Evolutionary conservation across 2,113 vertebrate species (phyloP), one percentile per base, ranked within the genome.

Genomic region (Morone chrysops): DNA sequence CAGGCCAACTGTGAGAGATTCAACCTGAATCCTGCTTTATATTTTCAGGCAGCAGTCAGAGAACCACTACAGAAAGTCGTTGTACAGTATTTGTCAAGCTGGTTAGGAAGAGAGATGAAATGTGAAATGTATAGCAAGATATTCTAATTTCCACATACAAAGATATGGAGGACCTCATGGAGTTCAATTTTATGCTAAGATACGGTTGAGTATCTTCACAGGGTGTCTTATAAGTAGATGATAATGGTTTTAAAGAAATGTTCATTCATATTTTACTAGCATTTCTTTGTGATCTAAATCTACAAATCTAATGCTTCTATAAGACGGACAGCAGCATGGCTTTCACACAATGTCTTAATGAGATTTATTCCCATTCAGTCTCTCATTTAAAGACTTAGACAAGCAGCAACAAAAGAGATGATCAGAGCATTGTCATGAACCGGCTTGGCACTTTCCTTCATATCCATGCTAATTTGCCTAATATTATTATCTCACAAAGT

Each of bases 291-390:
- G 70, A 91, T 90, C 31, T n/a, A 16, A 80, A 85, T 86, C 71
- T 45, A 76, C 43, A 75, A 31, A 36, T 85, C 70, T 54, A 16
- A 5, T 9, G 69, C 36, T 31, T 70, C 17, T 11, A 63, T 50
- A 67, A 69, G 69, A 83, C 61, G 82, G 78, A 87, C 74, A 73
- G 65, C 67, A 51, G 78, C 76, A 62, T n/a, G 13, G 65, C 51
- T 78, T 62, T 85, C 65, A 87, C 78, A 90, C 89, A 79, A 84
- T 63, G 79, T 78, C 89, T 80, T 94, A 93, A 94, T 93, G 89
- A 94, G 92, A 94, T 94, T 93, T 91, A 91, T 90, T 85, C 84
- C 75, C 85, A 74, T 92, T 88, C 90, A 90, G 75, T 81, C 76
- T 41, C 72, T 90, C 92, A 92, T 90, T 93, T 85, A 78, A 84